phyloP scores from a whole-genome alignment of 2,797 vertebrate genomes.

The Cyclura pinguis region DNA sequence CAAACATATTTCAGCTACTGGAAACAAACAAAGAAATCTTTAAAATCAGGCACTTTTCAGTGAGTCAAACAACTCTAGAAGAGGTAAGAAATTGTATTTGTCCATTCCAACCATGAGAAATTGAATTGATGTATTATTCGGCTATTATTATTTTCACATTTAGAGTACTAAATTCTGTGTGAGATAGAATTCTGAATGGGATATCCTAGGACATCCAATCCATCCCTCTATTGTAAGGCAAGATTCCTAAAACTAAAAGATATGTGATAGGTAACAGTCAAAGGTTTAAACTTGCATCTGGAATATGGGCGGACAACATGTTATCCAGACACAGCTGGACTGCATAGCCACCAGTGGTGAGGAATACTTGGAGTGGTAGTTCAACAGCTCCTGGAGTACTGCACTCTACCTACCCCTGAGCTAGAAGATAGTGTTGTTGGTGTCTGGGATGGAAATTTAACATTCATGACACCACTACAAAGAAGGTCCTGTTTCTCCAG shows the following conservation, averaged over 20 bases:
- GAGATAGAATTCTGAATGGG: neutral
- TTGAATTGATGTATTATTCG: slow-evolving; percentile 51
- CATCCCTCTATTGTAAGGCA: neutral
- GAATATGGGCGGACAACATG: neutral
- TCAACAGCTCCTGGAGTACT: too few relatives aligned
- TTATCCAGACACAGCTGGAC: too few relatives aligned
- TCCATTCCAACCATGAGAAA: slow-evolving; percentile 55
- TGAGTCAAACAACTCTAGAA: slow-evolving; percentile 96
- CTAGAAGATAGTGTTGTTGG: neutral
- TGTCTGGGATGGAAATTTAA: neutral
- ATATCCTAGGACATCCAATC: neutral
- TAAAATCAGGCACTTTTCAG: slow-evolving; percentile 95
- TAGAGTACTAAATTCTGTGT: slow-evolving; percentile 52
- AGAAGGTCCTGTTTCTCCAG: neutral
- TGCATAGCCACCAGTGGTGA: too few relatives aligned
- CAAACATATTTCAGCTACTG: slow-evolving; percentile 94
- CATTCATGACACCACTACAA: neutral
- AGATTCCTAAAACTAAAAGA: neutral
- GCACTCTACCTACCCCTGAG: neutral
- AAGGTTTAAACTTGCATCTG: neutral
- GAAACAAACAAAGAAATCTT: slow-evolving; percentile 90
- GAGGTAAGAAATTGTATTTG: slow-evolving; percentile 86
- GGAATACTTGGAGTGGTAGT: too few relatives aligned
- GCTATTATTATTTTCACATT: slow-evolving; percentile 6
- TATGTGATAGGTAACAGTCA: neutral